Base-by-base conservation (phyloP, 2,113 vertebrate genomes). In the Toxotes jaculatrix region DNA sequence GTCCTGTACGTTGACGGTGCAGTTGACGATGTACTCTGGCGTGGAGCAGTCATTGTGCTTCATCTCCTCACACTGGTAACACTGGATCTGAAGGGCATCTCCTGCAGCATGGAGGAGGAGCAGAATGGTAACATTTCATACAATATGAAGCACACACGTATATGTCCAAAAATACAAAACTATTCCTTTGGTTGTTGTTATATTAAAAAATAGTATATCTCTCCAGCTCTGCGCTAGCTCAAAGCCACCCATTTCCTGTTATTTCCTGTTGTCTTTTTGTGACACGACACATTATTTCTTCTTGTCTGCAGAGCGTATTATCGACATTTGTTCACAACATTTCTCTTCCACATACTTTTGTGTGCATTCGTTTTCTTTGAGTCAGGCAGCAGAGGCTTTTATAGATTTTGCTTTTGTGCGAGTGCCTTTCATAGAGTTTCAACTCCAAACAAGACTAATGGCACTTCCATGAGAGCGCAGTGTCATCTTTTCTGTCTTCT, bases 11-110 rank as follows among this genome's bases (percentile, higher is more conserved):
- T 99, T 99, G 86, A 99, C 97, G 0, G 98, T 99, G 90, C 98
- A 99, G 90, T 99, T 99, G 70, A 99, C 98, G 0, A 99, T 96
- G 91, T 96, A 98, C 85, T 99, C 97, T 0, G 98, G 97, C 4
- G 97, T 96, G 3, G 98, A 99, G 93, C 98, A 99, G 93, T 99
- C 98, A 56, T 97, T 97, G 36, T 97, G 95, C 83, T 95, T 97
- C 92, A 97, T 97, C 94, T 99, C 98, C 89, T 99, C 98, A 45
- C 98, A 99, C 94, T 99, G 98, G 93, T 98, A 99, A 88, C 98
- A 99, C 92, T 99, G 98, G 91, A 99, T 99, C 93, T 99, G 98
- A 89, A 99, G 95, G 82, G 95, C 93, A 56, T 85, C 89, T 47
- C 97, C 97, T 96, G 83, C 27, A 56, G 1, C n/a, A 3, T 0